Percentiles rank a stretch among this genome's conserved stretches.
These are phyloP conservation scores for Clarias laeviceps DNA, from an alignment of 2,797 vertebrate genomes.

Conservation along the genomic window DNA sequence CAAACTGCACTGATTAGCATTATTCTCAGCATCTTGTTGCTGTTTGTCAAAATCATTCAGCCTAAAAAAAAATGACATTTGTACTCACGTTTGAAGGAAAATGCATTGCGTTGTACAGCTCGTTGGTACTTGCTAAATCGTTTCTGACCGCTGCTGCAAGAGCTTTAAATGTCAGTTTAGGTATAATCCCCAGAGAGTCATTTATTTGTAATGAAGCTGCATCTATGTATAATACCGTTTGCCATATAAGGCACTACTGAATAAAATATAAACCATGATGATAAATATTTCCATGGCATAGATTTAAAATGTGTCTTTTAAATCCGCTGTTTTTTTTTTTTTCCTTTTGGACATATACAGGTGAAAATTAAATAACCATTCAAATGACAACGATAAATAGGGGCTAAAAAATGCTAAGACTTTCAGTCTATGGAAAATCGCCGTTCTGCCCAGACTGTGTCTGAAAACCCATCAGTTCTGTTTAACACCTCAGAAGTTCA, in stretches of 20 bases:
- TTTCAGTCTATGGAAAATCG: conserved; percentile 25
- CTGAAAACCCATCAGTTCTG: conserved; percentile 18
- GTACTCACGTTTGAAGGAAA: neutral
- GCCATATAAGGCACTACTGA: conserved; percentile 15
- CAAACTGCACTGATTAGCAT: neutral
- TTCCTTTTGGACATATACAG: neutral
- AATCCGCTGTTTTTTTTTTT: neutral
- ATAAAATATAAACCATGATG: neutral
- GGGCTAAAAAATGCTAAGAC: neutral
- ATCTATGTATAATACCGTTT: neutral
- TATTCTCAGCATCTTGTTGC: neutral
- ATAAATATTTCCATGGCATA: neutral
- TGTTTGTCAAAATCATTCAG: neutral
- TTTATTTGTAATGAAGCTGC: conserved; percentile 8
- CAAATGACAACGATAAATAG: neutral
- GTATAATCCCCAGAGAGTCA: conserved; percentile 27
- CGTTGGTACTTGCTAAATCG: neutral
- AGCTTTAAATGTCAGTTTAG: conserved; percentile 25
- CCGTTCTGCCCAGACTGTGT: conserved; percentile 14
- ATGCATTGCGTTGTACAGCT: neutral
- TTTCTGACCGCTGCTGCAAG: neutral
- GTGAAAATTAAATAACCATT: neutral
- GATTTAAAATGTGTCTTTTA: neutral
- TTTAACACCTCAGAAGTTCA: conserved; percentile 31
- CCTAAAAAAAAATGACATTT: neutral